Conservation (phyloP, 2,888 invertebrate genomes). For the Griposia aprilina region DNA sequence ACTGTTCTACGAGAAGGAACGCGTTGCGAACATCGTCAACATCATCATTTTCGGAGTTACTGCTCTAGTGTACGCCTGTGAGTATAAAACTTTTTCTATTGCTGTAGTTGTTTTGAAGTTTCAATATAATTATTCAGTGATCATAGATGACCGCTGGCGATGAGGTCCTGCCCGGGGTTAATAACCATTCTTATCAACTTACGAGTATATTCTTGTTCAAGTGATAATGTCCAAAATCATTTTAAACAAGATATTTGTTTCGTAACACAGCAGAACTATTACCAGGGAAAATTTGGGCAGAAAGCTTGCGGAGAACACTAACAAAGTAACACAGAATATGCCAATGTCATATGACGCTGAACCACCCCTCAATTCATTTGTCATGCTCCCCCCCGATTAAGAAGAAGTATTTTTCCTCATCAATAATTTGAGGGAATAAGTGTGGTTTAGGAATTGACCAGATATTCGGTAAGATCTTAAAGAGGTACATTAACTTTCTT, state of each 20-base stretch:
- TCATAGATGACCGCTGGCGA: background rate
- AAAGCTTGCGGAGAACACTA: too few relatives aligned
- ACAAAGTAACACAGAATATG: too few relatives aligned
- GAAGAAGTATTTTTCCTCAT: background rate
- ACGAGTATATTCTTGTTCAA: too few relatives aligned
- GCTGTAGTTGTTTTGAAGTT: background rate
- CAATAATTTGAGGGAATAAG: background rate
- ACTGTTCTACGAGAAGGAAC: slow-evolving; percentile 76
- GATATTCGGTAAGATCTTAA: too few relatives aligned
- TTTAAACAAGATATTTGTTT: background rate
- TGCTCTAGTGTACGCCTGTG: slow-evolving; percentile 89
- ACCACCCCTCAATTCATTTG: too few relatives aligned
- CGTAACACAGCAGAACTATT: background rate
- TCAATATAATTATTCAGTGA: too few relatives aligned
- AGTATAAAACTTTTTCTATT: slow-evolving; percentile 74
- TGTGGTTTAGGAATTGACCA: background rate
- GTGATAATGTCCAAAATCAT: background rate
- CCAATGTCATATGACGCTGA: too few relatives aligned
- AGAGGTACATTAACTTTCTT: too few relatives aligned
- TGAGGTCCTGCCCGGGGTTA: background rate
- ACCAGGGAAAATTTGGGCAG: too few relatives aligned
- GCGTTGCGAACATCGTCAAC: slow-evolving; percentile 80
- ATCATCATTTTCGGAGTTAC: slow-evolving; percentile 85
- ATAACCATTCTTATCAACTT: background rate
- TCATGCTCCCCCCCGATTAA: too few relatives aligned